Evolutionary conservation across 2,113 vertebrate species (phyloP).

Genomic region (Pygoscelis antarcticus): DNA sequence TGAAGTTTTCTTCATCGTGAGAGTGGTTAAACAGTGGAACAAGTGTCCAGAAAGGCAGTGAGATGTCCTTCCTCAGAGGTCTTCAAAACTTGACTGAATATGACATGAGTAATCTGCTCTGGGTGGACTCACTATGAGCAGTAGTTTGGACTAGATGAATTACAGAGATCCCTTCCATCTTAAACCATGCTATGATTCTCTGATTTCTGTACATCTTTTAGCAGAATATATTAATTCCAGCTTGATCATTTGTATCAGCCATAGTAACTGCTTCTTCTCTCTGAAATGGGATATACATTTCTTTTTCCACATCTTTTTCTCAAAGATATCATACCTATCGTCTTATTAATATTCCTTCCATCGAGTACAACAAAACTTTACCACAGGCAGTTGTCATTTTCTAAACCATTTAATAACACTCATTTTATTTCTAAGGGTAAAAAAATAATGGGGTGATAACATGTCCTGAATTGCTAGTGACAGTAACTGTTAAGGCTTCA

Average conservation of each 20-base stretch:
- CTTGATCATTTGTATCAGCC: neutral
- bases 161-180: neutral
- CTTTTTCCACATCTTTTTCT: neutral
- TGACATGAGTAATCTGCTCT: neutral
- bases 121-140: neutral
- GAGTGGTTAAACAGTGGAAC: neutral
- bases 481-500: neutral
- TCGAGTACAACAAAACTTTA: neutral
- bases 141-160: neutral
- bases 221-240: neutral
- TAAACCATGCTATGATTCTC: neutral
- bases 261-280: neutral
- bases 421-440: neutral
- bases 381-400: neutral
- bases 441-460: constrained; percentile 21
- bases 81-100: neutral
- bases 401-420: constrained; percentile 5
- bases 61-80: neutral
- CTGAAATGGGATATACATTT: neutral
- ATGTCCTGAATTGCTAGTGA: constrained; percentile 15
- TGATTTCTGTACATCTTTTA: neutral
- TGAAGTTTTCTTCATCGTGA: fast-evolving
- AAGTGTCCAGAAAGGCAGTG: fast-evolving
- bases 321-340: neutral
- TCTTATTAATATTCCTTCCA: neutral